Evolutionary conservation across 2,888 invertebrate genomes (phyloP), one percentile per base, ranked within the genome.

Genomic region (Cosmorhoe ocellata): DNA sequence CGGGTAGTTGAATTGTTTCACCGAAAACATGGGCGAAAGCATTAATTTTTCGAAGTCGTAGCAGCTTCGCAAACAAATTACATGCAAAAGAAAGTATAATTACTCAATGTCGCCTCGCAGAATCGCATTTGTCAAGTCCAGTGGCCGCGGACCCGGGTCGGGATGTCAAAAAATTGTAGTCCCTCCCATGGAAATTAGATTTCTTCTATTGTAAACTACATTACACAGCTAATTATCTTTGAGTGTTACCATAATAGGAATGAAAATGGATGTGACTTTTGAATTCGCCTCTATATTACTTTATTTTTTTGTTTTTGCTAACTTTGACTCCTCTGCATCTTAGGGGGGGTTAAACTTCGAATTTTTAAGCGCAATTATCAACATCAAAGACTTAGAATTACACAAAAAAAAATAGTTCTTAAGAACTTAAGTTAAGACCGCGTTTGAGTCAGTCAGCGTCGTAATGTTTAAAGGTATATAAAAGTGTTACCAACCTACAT

Each of bases 101-200:
- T 62, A 56, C 48, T 59, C 59, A 62, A 46, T 36, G 59, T 54
- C 61, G 26, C 22, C 43, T n/a, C 32, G 30, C 38, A 54, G 18
- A 18, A 51, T 55, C 51, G 43, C 61, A 62, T 59, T 62, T 58
- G 61, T 62, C 61, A 62, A 59, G 51, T 52, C 50, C 37, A 42
- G 26, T 27, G 38, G 34, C 32, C 27, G 44, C 9, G 14, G 22
- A 33, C 32, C 30, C 26, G 10, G 31, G 36, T 31, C 24, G 31
- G 12, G 9, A 47, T 40, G 39, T 53, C 40, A 44, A 53, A 48
- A 52, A 53, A 48, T 44, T 44, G 33, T 48, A 26, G 34, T 33
- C 13, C 24, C 32, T 38, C 37, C 10, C 10, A 34, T 27, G 18
- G n/a, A 40, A 30, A 30, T 10, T 39, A 10, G 12, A 9, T 30